Evolutionary conservation across 1,140 invertebrate species (phyloP), one percentile per base, ranked within the genome.

Genomic region (Drosophila sturtevanti): DNA sequence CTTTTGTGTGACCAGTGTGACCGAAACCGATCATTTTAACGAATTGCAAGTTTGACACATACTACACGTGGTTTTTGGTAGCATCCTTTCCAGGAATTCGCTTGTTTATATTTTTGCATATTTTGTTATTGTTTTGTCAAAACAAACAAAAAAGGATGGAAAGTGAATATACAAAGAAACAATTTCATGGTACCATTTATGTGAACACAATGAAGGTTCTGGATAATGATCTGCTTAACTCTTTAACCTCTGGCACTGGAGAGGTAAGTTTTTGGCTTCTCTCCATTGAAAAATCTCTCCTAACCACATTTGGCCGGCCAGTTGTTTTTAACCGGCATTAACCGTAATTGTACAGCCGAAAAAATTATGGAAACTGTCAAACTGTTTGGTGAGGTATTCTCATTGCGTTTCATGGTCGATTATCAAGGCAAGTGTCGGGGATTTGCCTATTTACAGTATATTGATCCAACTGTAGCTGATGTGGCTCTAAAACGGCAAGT

Each of bases 391-490:
- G 75, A 79, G 1, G 31, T 89, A 4, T 89, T 69, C 31, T 14
- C 35, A 6, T 55, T 89, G 1, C 81, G 85, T n/a, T 86, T 71
- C 31, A 89, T 85, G 54, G 61, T 89, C 0, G 61, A 81, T 55
- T 85, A 64, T 54, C 14, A 37, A 0, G 69, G 72, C 0, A 3
- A 4, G 0, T 56, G 65, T 9, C 85, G 85, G 0, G 86, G 86
- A 1, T 89, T 54, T 51, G 85, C 85, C 14, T 89, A 73, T 7
- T 41, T 90, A 31, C 85, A 89, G 41, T 89, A 81, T 10, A 58
- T 89, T 0, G 62, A 78, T 16, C 2, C 10, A 21, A 3, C 16
- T 9, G 1, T 0, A 2, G 18, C 16, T 21, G 16, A 0, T 0
- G 35, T 18, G 22, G 6, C 6, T 0, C 54, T 34, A 11, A 64